Base-by-base conservation (phyloP, 2,797 vertebrate species). In the Microctenopoma lineatum region DNA sequence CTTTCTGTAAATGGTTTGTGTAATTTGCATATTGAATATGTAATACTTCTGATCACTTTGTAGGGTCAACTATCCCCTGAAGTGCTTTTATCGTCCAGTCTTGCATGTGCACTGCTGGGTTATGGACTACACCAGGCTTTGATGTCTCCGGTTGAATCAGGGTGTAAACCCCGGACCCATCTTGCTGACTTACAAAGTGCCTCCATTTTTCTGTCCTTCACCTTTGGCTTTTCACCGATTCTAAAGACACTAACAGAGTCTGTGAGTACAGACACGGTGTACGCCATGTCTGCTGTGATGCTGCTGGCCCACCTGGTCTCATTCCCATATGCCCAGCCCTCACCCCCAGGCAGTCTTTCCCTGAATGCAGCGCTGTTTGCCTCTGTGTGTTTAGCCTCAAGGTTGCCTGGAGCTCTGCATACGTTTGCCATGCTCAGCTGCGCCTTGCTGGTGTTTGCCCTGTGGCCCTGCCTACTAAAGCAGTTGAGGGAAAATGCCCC, bases 241-340 rank as follows among this genome's bases (percentile, higher is more conserved):
- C 89, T 99, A 27, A 99, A 99, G 89, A 99, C 98, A 0, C 88
- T 99, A 63, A 99, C 98, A 0, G 98, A 99, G 83, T 97, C 98
- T 0, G 95, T 99, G 83, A 99, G 98, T 83, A 99, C 98, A 0
- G 98, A 99, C 90, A 99, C 98, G 0, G 96, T 99, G 77, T 97
- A 99, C 0, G 97, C 98, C 89, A 99, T 99, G 98, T 94, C 98
- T 0, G 94, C 96, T 3, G 82, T 97, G 51, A 99, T 99, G 98
- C 94, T 99, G 9, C 81, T 98, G 7, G 97, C 97, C n/a, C 97
- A 99, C 84, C 90, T 99, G 69, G 94, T 96, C 84, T 96, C 96
- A 16, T 99, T 98, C 1, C 96, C 97, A 14, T 99, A 98, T 0
- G 79, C 90, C 2, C 89, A 90, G 53, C 94, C 94, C 26, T 93